These are phyloP conservation scores for Pseudochromis fuscus DNA, from an alignment of 2,797 vertebrate species.

Conservation along the genomic window DNA sequence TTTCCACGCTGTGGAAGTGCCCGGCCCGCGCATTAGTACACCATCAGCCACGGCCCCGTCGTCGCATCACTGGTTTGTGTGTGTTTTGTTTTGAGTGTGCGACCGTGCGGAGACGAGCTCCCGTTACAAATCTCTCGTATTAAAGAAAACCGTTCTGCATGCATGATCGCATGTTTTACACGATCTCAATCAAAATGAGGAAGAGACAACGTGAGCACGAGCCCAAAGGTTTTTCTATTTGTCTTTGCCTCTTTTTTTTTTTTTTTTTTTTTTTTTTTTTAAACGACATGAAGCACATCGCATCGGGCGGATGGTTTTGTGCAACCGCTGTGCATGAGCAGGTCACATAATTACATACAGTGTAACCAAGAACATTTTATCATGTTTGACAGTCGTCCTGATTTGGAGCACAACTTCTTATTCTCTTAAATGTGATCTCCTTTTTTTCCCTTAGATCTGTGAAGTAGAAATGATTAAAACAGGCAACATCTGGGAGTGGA, in stretches of 20 bases:
- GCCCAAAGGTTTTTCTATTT: neutral
- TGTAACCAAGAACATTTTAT: neutral
- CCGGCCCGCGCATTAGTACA: neutral
- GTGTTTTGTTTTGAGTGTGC: neutral
- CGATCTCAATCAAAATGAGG: constrained; percentile 10
- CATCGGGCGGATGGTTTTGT: neutral
- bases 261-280: no score
- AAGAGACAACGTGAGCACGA: neutral
- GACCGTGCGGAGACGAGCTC: constrained; percentile 15
- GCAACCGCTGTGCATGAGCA: constrained; percentile 3
- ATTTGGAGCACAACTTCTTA: neutral
- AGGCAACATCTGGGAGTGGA: neutral
- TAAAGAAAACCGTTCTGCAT: constrained; percentile 2
- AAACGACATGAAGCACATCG: no score
- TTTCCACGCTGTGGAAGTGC: constrained; percentile 16
- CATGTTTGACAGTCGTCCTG: neutral
- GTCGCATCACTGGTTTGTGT: constrained; percentile 15
- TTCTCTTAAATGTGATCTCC: neutral
- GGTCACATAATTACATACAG: neutral
- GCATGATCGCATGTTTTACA: constrained; percentile 33
- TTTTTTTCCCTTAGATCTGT: neutral
- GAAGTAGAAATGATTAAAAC: neutral
- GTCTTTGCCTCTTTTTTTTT: neutral
- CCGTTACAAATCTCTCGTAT: constrained; percentile 9
- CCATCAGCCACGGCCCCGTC: neutral